Conservation (phyloP, 2,113 vertebrate genomes). For the Glaucomys volans region DNA sequence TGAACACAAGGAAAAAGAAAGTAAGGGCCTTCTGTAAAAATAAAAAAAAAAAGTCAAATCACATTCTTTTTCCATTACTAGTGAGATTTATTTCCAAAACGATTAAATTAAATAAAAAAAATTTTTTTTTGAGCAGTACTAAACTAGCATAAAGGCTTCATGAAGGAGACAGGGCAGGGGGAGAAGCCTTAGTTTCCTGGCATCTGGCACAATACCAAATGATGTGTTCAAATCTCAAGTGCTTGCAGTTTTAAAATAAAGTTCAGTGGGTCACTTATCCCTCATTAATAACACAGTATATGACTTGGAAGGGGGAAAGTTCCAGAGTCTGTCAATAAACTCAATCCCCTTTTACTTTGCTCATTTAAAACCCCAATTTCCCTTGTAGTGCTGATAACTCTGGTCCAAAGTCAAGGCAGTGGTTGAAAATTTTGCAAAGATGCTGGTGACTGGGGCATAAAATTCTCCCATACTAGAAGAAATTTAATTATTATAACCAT, state of each 20-base stretch:
- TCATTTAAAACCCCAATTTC: rapidly evolving
- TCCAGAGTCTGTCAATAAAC: background rate
- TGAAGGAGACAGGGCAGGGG: too few species aligned
- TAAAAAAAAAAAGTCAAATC: background rate
- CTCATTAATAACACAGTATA: constrained; percentile 2
- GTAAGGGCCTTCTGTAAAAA: background rate
- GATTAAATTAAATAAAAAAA: background rate
- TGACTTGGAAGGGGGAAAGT: background rate
- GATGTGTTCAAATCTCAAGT: background rate
- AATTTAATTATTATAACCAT: background rate
- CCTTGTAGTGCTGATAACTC: background rate
- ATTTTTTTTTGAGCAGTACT: background rate
- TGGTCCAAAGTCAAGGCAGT: background rate
- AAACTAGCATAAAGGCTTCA: background rate
- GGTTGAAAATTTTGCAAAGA: background rate
- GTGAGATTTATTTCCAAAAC: constrained; percentile 11
- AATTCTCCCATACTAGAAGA: background rate
- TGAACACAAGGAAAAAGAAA: background rate
- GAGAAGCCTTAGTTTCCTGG: background rate
- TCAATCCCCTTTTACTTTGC: background rate
- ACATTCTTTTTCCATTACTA: background rate
- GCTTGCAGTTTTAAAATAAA: background rate
- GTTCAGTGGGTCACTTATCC: background rate
- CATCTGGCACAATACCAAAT: background rate
- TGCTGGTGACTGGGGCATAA: background rate